Evolutionary conservation across 2,888 invertebrate species (phyloP), one percentile per base, ranked within the genome.

Genomic region (Ophraella communa): DNA sequence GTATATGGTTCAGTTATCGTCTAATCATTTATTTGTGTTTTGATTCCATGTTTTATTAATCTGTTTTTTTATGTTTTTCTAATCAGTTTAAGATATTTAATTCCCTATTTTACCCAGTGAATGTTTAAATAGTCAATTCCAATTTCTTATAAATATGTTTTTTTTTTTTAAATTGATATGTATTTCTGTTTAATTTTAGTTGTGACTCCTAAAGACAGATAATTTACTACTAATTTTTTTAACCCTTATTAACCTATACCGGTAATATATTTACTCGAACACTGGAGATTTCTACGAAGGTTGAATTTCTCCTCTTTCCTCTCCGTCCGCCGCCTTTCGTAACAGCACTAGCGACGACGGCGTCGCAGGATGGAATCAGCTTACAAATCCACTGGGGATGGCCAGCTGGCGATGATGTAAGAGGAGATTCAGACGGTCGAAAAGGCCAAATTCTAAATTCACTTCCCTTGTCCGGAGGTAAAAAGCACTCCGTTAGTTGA

Each of bases 401-500:
- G 79, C 77, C 79, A 78, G 78, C 78, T 78, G 78, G 76, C 77
- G 77, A 78, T 75, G 78, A 78, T 78, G 78, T 78, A 77, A 78
- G 74, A 76, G 74, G 74, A 75, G 71, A 71, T 73, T 70, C 74
- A 74, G 72, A 74, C 73, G 74, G 74, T 70, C 73, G 74, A 73
- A 70, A 70, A 73, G 75, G 75, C 75, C 77, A 78, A 80, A 81
- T 83, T 82, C 81, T 79, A 83, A 83, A 59, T 59, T 59, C 83
- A 82, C 82, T 82, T 82, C 82, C 77, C 83, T 81, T 83, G 83
- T 83, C 82, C 82, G 79, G 74, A 74, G 73, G 80, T 81, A 80
- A 81, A 82, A 83, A 82, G 82, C 80, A 79, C 79, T 79, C 76
- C 76, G 73, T 76, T 74, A 73, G 76, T 76, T 79, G 80, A 79